Evolutionary conservation across 2,888 invertebrate species (phyloP), one percentile per base, ranked within the genome.

Genomic region (Amiota minor): DNA sequence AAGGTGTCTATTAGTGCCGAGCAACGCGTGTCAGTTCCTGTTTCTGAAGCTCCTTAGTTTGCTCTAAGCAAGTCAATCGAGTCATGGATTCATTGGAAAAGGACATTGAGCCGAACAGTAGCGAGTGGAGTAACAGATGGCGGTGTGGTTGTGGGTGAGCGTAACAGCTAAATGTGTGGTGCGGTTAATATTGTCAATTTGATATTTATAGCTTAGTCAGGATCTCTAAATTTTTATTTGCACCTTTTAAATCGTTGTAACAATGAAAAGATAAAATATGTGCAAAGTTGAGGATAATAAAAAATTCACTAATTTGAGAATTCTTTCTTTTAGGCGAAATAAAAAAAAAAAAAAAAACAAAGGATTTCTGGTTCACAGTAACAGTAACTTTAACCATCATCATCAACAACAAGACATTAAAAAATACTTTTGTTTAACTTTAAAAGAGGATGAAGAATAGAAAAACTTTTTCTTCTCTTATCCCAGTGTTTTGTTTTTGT

Each of bases 361-460:
- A 59, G 59, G 23, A 59, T 72, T 65, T 71, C 50, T 71, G 61
- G 68, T 67, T 47, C 50, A 56, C 20, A 56, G 20, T 20, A 16
- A 9, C 59, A 56, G 18, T 11, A 56, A 16, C 3, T 16, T 10
- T 20, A 16, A 59, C 59, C 18, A 59, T 9, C 59, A 59, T 20
- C 59, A 59, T 20, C 59, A 56, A 62, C 64, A 55, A 46, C 62
- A 65, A 53, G 35, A 53, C 61, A 65, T 20, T 69, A 9, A 56
- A 83, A 83, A 84, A 84, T 84, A 84, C 83, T 84, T 84, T 85
- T 84, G 86, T 84, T 86, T 86, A 85, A 84, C 83, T 84, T 83
- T 84, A 83, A 35, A 35, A 35, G 2, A 6, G 35, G 35, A 35
- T 2, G 35, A 23, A 3, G 23, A 1, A 3, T 81, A 80, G 81